These are phyloP conservation scores for Xenus cinereus DNA, from an alignment of 2,113 vertebrate genomes.

Conservation along the genomic window DNA sequence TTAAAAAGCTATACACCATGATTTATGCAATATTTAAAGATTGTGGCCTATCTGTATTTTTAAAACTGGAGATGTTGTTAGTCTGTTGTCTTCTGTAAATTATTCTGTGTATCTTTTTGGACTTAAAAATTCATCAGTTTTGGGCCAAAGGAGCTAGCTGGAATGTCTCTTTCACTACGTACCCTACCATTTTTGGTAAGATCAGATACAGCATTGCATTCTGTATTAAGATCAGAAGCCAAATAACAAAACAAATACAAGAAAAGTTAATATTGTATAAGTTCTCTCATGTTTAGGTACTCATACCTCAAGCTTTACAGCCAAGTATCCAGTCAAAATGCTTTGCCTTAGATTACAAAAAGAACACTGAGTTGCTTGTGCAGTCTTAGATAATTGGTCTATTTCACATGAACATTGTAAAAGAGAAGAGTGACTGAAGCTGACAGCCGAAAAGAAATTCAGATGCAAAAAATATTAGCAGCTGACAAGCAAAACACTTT, in stretches of 20 bases:
- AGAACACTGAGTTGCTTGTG: neutral
- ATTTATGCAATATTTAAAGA: neutral
- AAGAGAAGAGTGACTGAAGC: neutral
- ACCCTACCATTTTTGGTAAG: neutral
- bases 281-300: neutral
- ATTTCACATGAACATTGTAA: neutral
- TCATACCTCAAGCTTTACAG: neutral
- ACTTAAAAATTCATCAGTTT: neutral
- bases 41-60: neutral
- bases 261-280: neutral
- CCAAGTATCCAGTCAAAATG: neutral
- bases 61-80: neutral
- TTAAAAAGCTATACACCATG: neutral
- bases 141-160: neutral
- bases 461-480: neutral
- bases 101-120: neutral
- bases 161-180: neutral
- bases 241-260: neutral
- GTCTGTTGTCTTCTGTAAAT: neutral
- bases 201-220: neutral
- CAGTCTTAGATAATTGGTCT: neutral
- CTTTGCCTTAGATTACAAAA: neutral
- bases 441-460: neutral
- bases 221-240: neutral
- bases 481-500: neutral